phyloP scores from a whole-genome alignment of 2,797 vertebrate species.

The Pitangus sulphuratus region DNA sequence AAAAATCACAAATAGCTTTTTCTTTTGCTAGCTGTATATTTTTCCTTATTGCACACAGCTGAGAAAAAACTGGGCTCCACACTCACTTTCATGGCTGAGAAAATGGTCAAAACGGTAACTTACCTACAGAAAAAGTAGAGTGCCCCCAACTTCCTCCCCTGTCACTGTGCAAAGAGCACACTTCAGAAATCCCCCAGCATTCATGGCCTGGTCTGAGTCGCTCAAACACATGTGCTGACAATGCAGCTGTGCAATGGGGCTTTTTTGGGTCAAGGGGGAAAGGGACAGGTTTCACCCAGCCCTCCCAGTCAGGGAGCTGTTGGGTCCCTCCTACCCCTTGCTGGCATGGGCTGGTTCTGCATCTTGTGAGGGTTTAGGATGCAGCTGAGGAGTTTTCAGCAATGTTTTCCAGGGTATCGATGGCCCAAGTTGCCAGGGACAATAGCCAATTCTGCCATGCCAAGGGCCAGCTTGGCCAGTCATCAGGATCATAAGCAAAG shows the following conservation, averaged over 20 bases:
- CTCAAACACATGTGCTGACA: background rate
- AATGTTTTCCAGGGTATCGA: accelerated
- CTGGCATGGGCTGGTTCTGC: background rate
- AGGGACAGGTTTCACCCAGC: background rate
- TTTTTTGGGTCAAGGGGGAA: background rate
- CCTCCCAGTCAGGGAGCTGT: background rate
- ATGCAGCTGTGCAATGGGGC: accelerated
- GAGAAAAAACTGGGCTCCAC: background rate
- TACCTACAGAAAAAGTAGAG: background rate
- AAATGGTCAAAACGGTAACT: background rate
- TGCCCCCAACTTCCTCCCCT: background rate
- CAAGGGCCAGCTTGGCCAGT: background rate
- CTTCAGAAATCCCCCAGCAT: background rate
- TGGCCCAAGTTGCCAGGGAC: background rate
- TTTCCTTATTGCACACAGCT: background rate
- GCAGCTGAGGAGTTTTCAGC: background rate
- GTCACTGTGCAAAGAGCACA: background rate
- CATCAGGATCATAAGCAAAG: background rate
- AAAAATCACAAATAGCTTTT: background rate
- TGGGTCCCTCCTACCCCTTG: accelerated
- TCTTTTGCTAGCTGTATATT: background rate
- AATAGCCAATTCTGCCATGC: background rate
- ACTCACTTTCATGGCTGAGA: background rate
- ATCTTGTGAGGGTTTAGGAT: background rate
- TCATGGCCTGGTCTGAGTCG: background rate